A percentile compares a stretch with the other conserved stretches of the same genome.
These are phyloP conservation scores for Aquatica leii DNA, from an alignment of 2,888 invertebrate genomes.

Conservation along the genomic window DNA sequence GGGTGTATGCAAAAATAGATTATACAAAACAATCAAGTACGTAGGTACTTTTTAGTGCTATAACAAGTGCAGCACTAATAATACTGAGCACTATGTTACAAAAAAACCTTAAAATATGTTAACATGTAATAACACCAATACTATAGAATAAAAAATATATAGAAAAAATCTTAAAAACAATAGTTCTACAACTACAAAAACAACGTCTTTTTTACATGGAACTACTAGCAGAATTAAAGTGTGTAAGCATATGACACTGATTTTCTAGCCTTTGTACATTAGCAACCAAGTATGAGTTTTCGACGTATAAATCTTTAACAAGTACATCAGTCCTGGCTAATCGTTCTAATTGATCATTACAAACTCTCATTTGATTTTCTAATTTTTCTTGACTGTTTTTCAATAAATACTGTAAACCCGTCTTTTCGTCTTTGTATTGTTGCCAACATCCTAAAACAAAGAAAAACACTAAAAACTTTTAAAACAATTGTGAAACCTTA, in stretches of 20 bases:
- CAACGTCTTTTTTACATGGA: conserved; percentile 48
- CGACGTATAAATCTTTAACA: conserved; percentile 84
- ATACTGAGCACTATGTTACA: conserved; percentile 11
- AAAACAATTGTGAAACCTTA: too few species aligned
- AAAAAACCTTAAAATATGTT: background rate
- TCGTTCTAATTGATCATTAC: conserved; percentile 70
- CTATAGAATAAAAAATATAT: background rate
- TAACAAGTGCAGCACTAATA: background rate
- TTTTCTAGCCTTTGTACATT: conserved; percentile 68
- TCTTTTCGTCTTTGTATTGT: conserved; percentile 65
- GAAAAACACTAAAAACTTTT: background rate
- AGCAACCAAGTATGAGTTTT: conserved; percentile 81
- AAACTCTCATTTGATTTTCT: conserved; percentile 64
- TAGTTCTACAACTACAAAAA: conserved; percentile 22
- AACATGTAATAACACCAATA: conserved; percentile 7
- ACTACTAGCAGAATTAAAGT: conserved; percentile 58
- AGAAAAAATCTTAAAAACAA: conserved; percentile 15
- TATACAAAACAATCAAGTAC: background rate
- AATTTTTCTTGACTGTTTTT: conserved; percentile 65
- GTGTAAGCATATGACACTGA: conserved; percentile 62
- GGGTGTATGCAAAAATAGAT: too few species aligned
- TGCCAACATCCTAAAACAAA: conserved; percentile 63
- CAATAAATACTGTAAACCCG: conserved; percentile 63
- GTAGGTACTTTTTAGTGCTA: background rate
- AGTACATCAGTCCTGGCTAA: conserved; percentile 77